phyloP scores from a whole-genome alignment of 2,113 vertebrate genomes.

The Psettodes erumei region DNA sequence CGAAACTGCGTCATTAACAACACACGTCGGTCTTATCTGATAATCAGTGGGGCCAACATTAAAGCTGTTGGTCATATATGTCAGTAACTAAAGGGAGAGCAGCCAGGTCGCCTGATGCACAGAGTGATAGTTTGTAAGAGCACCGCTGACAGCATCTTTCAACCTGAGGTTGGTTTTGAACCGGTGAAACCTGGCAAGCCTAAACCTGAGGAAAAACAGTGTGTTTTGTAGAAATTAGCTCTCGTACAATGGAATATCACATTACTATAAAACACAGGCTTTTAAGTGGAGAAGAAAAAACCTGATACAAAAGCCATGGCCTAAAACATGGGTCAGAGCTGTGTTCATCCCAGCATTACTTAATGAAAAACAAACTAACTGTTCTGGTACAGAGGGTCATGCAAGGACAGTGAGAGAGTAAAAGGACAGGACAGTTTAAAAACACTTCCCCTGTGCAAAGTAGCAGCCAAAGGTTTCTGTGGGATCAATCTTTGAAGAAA shows the following conservation, averaged over 20 bases:
- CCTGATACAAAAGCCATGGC: not conserved
- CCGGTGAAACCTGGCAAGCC: slow-evolving; percentile 45
- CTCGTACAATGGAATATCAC: slow-evolving; percentile 4
- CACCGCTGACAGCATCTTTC: slow-evolving; percentile 40
- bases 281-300: slow-evolving; percentile 13
- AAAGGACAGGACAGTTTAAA: not conserved
- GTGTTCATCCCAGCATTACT: slow-evolving; percentile 1
- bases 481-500: not conserved
- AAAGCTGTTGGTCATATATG: not conserved
- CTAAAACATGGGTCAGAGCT: slow-evolving; percentile 2
- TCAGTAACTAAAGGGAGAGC: slow-evolving; percentile 14
- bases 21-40: slow-evolving; percentile 12
- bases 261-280: not conserved
- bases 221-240: slow-evolving; percentile 11
- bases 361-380: slow-evolving; percentile 13
- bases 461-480: not conserved
- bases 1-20: slow-evolving; percentile 5
- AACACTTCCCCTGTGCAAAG: not conserved
- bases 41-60: slow-evolving; percentile 12
- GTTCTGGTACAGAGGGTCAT: slow-evolving; percentile 23
- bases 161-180: not conserved
- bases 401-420: not conserved
- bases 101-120: slow-evolving; percentile 15
- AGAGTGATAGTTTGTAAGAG: slow-evolving; percentile 11
- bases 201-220: slow-evolving; percentile 48